These are phyloP conservation scores for Caenorhabditis brenneri DNA, from an alignment of 1,140 invertebrate species.

Conservation along the genomic window DNA sequence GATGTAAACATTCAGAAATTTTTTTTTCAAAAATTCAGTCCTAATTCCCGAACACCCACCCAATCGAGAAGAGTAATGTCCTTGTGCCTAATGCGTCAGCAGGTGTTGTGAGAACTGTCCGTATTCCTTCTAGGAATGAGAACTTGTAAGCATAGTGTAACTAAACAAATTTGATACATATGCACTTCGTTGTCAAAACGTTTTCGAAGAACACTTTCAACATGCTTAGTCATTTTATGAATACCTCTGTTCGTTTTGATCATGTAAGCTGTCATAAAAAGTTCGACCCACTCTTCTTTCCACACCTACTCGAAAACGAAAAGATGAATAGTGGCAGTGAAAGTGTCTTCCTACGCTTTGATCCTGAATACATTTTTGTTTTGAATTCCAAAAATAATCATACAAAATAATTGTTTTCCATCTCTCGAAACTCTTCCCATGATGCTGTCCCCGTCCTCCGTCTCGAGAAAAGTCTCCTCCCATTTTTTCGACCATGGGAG, in stretches of 20 bases:
- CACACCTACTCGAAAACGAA: not conserved
- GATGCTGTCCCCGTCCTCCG: not conserved
- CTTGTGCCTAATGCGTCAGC: constrained; percentile 27
- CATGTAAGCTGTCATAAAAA: constrained; percentile 11
- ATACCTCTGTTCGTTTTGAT: constrained; percentile 20
- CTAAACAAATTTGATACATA: not conserved
- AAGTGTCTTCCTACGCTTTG: not conserved
- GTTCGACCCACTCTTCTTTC: not conserved
- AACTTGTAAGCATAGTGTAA: not conserved
- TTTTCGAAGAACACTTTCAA: not conserved
- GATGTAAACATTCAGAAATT: constrained; percentile 13
- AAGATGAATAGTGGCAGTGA: not conserved
- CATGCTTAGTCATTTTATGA: constrained; percentile 21
- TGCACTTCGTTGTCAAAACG: not conserved
- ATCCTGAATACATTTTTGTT: not conserved
- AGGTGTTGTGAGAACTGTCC: constrained; percentile 33
- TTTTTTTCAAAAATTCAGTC: not conserved
- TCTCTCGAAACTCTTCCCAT: not conserved
- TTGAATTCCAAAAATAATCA: too few species aligned
- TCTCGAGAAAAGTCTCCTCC: not conserved
- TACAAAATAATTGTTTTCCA: not conserved
- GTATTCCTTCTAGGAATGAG: not conserved
- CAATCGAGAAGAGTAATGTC: not conserved
- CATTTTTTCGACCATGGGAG: constrained; percentile 20
- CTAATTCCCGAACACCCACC: not conserved